phyloP scores from a whole-genome alignment of 2,113 vertebrate genomes.

The Catharus fuscescens region DNA sequence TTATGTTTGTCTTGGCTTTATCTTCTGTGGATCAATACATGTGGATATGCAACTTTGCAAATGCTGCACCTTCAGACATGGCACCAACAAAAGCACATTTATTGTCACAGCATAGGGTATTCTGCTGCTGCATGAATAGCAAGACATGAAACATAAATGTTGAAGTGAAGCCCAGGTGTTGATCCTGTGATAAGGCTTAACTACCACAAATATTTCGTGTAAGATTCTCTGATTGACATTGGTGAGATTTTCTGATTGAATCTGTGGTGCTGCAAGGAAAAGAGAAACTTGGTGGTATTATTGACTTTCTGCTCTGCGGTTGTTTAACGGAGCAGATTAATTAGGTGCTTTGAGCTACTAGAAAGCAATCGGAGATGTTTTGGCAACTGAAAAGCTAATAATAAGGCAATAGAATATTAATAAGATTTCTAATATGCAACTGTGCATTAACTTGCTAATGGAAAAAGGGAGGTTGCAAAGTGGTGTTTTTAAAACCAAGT shows the following conservation, averaged over 20 bases:
- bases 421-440: not conserved
- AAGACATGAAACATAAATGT: not conserved
- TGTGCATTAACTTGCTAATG: not conserved
- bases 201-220: not conserved
- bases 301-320: not conserved
- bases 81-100: not conserved
- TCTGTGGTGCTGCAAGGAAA: not conserved
- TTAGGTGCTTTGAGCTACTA: not conserved
- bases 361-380: not conserved
- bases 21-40: not conserved
- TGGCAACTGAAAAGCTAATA: constrained; percentile 9
- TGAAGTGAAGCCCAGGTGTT: not conserved
- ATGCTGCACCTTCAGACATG: not conserved
- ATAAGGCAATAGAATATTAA: constrained; percentile 18
- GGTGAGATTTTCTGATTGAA: not conserved
- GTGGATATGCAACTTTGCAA: not conserved
- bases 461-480: not conserved
- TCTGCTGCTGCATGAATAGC: not conserved
- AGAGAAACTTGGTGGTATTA: not conserved
- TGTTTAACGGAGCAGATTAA: not conserved
- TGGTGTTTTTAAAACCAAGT: not conserved
- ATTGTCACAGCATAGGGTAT: not conserved
- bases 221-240: not conserved
- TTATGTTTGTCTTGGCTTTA: not conserved
- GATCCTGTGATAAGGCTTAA: not conserved